These are phyloP conservation scores for Columba janthina DNA, from an alignment of 2,113 vertebrate genomes.

Conservation along the genomic window DNA sequence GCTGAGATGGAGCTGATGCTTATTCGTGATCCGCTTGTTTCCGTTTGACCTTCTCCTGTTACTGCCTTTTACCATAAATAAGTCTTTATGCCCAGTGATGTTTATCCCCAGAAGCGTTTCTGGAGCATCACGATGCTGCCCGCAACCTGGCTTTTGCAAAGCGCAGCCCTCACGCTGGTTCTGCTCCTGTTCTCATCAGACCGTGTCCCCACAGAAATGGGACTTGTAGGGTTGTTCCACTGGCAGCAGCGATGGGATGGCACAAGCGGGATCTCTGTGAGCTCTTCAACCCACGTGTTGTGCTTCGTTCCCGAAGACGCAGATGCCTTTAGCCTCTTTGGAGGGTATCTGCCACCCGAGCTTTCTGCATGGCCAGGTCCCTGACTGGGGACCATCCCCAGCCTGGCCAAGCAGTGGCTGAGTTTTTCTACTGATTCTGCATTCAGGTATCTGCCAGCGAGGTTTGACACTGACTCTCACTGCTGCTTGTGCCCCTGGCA, in stretches of 20 bases:
- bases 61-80: neutral
- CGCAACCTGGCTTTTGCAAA: neutral
- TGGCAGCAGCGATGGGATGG: rapidly evolving
- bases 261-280: rapidly evolving
- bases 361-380: neutral
- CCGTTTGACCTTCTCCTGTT: constrained; percentile 23
- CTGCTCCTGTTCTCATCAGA: rapidly evolving
- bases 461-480: neutral
- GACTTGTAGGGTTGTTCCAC: neutral
- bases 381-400: neutral
- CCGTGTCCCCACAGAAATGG: neutral
- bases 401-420: neutral
- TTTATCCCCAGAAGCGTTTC: neutral
- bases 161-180: rapidly evolving
- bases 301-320: neutral
- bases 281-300: too few species aligned
- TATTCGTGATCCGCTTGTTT: neutral
- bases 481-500: neutral
- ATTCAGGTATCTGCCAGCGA: neutral
- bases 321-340: neutral
- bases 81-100: neutral
- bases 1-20: neutral
- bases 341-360: rapidly evolving
- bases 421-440: neutral
- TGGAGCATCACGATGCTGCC: neutral